Evolutionary conservation across 2,113 vertebrate species (phyloP).

Genomic region (Trogon surrucura): DNA sequence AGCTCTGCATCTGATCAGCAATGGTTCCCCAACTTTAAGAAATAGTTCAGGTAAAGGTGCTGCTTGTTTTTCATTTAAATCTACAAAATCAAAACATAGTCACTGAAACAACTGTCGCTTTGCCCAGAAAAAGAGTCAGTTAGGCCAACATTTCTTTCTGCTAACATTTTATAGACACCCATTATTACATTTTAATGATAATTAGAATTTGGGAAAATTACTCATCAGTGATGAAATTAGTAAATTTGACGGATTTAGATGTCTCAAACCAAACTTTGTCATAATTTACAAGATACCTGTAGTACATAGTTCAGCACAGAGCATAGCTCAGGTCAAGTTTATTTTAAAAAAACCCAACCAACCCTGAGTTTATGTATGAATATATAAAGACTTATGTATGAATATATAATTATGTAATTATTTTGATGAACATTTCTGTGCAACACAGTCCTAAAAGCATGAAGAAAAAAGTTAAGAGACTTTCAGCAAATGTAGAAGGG

Average conservation of each 20-base stretch:
- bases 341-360: neutral
- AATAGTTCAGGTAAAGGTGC: constrained; percentile 71
- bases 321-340: neutral
- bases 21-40: constrained; percentile 76
- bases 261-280: neutral
- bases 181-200: neutral
- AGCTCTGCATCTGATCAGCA: constrained; percentile 80
- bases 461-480: neutral
- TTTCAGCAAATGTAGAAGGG: neutral
- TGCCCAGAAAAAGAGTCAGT: neutral
- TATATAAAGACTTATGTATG: neutral
- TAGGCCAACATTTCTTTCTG: neutral
- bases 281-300: neutral
- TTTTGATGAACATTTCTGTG: neutral
- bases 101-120: neutral
- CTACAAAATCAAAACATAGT: constrained; percentile 66
- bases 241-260: neutral
- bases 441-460: neutral
- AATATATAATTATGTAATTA: neutral
- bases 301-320: neutral
- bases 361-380: no score
- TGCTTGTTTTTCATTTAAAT: constrained; percentile 66
- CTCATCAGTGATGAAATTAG: neutral
- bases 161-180: neutral
- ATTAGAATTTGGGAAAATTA: neutral